Percentiles rank a stretch among this genome's conserved stretches.
Conservation (phyloP, 2,113 vertebrate genomes). For the Benitochromis conjunctus region DNA sequence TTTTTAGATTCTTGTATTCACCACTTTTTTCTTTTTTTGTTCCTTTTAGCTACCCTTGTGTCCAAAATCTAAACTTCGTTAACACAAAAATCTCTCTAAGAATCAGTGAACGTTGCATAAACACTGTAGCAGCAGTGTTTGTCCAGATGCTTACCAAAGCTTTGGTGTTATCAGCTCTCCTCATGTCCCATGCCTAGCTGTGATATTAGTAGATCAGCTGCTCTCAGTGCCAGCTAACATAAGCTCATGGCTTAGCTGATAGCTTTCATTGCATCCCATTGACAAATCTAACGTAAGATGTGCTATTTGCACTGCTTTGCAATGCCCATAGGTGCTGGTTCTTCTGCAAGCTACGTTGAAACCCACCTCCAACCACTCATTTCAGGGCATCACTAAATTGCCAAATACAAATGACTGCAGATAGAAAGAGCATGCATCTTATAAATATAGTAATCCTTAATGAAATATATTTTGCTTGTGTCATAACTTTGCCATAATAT, state of each 20-base stretch:
- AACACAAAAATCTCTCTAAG: neutral
- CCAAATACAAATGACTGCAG: neutral
- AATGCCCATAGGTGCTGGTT: neutral
- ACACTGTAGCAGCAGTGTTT: neutral
- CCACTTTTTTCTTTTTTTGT: neutral
- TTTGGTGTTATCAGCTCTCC: neutral
- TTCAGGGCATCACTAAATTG: neutral
- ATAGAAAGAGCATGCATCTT: neutral
- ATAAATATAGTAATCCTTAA: neutral
- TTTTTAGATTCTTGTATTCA: neutral
- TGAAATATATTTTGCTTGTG: neutral
- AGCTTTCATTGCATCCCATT: neutral
- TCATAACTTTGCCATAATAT: neutral
- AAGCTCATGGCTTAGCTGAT: neutral
- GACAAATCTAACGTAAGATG: neutral
- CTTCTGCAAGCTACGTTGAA: neutral
- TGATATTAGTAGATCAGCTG: neutral
- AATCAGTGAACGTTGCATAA: neutral
- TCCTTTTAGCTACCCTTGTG: fast-evolving
- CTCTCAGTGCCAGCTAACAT: neutral
- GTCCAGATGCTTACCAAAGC: neutral
- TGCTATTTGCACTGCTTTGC: neutral
- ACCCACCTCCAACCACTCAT: neutral
- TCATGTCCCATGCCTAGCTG: neutral
- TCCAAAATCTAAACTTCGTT: neutral